Percentiles rank a stretch among this genome's conserved stretches.
phyloP scores from a whole-genome alignment of 2,888 invertebrate genomes.

The Cybosia mesomella region DNA sequence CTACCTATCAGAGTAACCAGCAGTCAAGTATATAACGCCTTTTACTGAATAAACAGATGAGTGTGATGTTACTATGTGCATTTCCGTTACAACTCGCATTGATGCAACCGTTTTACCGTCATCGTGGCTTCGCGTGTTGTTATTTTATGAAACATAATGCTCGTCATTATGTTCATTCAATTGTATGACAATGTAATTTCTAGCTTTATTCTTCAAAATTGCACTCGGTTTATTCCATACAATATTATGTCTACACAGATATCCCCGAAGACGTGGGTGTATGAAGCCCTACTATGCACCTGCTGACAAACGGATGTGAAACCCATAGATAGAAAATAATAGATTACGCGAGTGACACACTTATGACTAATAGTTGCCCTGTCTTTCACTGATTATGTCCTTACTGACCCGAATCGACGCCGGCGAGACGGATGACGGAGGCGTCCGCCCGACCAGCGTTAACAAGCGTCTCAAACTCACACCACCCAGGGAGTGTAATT shows the following conservation, averaged over 20 bases:
- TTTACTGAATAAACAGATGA: constrained; percentile 1
- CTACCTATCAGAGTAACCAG: neutral
- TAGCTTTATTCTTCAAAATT: neutral
- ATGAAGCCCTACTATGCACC: too few relatives aligned
- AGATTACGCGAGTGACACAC: neutral
- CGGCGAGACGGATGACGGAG: neutral
- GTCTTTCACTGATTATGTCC: neutral
- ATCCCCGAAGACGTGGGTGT: too few relatives aligned
- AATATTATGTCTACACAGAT: too few relatives aligned
- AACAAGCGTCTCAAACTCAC: neutral
- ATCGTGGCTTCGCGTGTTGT: neutral
- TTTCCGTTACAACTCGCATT: neutral
- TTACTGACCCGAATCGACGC: neutral
- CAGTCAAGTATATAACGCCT: neutral
- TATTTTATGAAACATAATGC: constrained; percentile 4
- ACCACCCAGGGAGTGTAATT: too few relatives aligned
- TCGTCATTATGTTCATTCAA: constrained; percentile 9
- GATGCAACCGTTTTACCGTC: constrained; percentile 3
- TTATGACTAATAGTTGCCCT: neutral
- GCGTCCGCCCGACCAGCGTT: neutral
- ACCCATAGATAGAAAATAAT: too few relatives aligned
- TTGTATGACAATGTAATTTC: constrained; percentile 10
- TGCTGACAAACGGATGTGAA: too few relatives aligned
- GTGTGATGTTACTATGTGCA: neutral
- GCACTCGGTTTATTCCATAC: neutral